Base-by-base conservation (phyloP, 2,113 vertebrate genomes). In the Macroglossus sobrinus region DNA sequence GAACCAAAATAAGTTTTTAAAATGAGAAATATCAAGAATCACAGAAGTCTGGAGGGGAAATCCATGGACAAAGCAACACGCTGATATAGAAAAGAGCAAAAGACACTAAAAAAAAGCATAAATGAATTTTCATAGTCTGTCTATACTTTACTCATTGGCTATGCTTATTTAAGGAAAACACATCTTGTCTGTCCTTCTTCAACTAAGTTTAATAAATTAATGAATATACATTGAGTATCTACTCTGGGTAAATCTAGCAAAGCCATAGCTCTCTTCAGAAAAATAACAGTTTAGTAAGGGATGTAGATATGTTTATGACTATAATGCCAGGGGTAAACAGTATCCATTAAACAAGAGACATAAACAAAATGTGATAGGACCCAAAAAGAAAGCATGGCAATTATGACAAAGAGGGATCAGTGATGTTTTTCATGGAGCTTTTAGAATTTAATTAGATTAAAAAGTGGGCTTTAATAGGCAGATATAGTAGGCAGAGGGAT, bases 11-110 rank as follows among this genome's bases (percentile, higher is more conserved):
- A 95, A 74, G 4, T 92, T 84, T 92, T 35, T 53, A 94, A 94
- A 96, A 91, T 78, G 80, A 91, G 91, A 93, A 97, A 92, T 82
- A 97, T 85, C 88, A 91, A 90, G 61, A 97, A 86, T 91, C 96
- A 84, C 63, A 97, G 88, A 86, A 82, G 30, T 63, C 78, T 55
- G 1, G 22, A 88, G 89, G 33, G 71, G 76, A 95, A 95, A 92
- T 15, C 11, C 40, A 59, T 69, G 55, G 50, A 59, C 68, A 94
- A 94, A 79, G n/a, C 38, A 96, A 55, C 2, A 14, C 15, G 61
- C 38, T 74, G 85, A 69, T 92, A 93, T 2, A 87, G 80, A 61
- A 94, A 91, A 90, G 5, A 69, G 89, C 4, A 80, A 71, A 71
- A 91, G 7, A 64, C 43, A 63, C 43, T 95, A n/a, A 35, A 75